These are phyloP conservation scores for Collichthys lucidus DNA, from an alignment of 2,113 vertebrate genomes.

Conservation along the genomic window DNA sequence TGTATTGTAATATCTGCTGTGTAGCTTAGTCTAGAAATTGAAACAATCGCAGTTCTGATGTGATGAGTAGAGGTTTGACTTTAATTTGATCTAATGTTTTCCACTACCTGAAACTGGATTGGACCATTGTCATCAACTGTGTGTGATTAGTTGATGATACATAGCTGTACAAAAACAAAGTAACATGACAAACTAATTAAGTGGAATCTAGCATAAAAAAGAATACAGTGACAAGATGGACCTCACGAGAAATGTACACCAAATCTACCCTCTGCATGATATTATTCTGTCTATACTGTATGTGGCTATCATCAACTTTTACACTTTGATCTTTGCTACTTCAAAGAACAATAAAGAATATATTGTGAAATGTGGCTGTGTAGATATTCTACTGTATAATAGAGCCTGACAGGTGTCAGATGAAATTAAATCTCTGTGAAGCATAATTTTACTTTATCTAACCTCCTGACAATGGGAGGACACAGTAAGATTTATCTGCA, in stretches of 20 bases:
- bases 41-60: constrained; percentile 26
- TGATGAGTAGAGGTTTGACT: constrained; percentile 4
- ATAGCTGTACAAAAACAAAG: background rate
- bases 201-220: background rate
- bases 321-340: constrained; percentile 77
- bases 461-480: too few species aligned
- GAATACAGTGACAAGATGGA: background rate
- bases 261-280: constrained; percentile 70
- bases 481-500: too few species aligned
- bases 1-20: constrained; percentile 56
- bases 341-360: constrained; percentile 75
- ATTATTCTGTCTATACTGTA: constrained; percentile 52
- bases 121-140: constrained; percentile 1
- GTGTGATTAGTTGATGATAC: background rate
- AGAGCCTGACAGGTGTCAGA: background rate
- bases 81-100: background rate
- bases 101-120: background rate
- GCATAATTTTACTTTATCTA: background rate
- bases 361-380: constrained; percentile 48
- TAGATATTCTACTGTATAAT: background rate
- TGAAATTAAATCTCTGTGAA: background rate
- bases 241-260: constrained; percentile 3
- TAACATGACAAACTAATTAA: background rate
- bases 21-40: constrained; percentile 42
- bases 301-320: constrained; percentile 68